Evolutionary conservation across 2,888 invertebrate genomes (phyloP).

Genomic region (Eristalis tenax): DNA sequence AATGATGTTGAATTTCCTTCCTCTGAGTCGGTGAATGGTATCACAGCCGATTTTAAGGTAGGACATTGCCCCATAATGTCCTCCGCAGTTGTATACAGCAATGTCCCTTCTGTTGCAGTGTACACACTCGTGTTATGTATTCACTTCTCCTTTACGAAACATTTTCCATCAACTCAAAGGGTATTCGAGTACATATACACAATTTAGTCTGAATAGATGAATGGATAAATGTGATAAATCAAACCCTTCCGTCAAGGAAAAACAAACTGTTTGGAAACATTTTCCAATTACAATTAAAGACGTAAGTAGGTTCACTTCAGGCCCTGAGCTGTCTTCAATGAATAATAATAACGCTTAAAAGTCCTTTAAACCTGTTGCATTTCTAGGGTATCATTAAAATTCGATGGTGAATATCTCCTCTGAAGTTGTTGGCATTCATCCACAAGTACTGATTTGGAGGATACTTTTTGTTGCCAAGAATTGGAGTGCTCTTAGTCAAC

Average conservation of each 20-base stretch:
- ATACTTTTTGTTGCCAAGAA: conserved; percentile 21
- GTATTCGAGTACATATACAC: too few relatives aligned
- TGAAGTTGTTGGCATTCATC: conserved; percentile 18
- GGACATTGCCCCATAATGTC: too few relatives aligned
- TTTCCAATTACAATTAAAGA: not conserved
- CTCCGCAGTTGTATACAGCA: too few relatives aligned
- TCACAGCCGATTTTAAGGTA: too few relatives aligned
- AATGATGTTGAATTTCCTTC: too few relatives aligned
- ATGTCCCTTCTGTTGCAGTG: too few relatives aligned
- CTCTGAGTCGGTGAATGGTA: too few relatives aligned
- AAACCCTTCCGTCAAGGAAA: not conserved
- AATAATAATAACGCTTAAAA: not conserved
- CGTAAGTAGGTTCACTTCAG: not conserved
- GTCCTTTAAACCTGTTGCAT: not conserved
- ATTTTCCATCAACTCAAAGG: too few relatives aligned
- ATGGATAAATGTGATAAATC: too few relatives aligned
- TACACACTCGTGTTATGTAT: too few relatives aligned
- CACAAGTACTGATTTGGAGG: conserved; percentile 12
- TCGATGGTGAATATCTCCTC: conserved; percentile 4
- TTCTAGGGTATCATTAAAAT: not conserved
- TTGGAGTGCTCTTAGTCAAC: conserved; percentile 19
- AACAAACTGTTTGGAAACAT: not conserved
- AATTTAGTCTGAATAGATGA: too few relatives aligned
- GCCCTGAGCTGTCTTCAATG: not conserved
- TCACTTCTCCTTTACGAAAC: too few relatives aligned